phyloP scores from a whole-genome alignment of 2,888 invertebrate species.

The Syrphus vitripennis region DNA sequence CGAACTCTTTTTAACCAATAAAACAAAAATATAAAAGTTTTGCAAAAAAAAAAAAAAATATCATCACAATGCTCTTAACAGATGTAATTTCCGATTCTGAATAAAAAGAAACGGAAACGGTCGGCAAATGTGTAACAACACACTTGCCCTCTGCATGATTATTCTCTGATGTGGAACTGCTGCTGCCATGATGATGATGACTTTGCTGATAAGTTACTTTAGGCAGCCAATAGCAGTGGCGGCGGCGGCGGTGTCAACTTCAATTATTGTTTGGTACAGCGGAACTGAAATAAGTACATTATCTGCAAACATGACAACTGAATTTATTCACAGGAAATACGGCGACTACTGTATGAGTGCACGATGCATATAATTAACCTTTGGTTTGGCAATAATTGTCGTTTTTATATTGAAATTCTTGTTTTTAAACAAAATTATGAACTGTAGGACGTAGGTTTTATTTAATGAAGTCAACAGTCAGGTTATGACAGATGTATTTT shows the following conservation, averaged over 20 bases:
- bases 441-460: neutral
- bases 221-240: neutral
- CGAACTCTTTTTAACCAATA: neutral
- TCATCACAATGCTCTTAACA: neutral
- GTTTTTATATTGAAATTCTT: neutral
- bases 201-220: slow-evolving; percentile 46
- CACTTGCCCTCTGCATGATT: slow-evolving; percentile 24
- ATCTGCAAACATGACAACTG: slow-evolving; percentile 30
- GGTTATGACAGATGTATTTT: neutral
- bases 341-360: neutral
- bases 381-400: neutral
- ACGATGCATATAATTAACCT: neutral
- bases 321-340: slow-evolving; percentile 46
- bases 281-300: slow-evolving; percentile 47
- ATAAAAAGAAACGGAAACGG: slow-evolving; percentile 59
- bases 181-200: slow-evolving; percentile 41
- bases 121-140: neutral
- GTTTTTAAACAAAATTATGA: neutral
- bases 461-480: neutral
- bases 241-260: neutral
- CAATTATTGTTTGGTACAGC: slow-evolving; percentile 22
- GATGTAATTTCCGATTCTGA: slow-evolving; percentile 34
- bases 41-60: neutral
- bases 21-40: neutral
- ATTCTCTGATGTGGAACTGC: slow-evolving; percentile 61